Evolutionary conservation across 2,888 invertebrate species (phyloP), one percentile per base, ranked within the genome.

Genomic region (Rhingia campestris): DNA sequence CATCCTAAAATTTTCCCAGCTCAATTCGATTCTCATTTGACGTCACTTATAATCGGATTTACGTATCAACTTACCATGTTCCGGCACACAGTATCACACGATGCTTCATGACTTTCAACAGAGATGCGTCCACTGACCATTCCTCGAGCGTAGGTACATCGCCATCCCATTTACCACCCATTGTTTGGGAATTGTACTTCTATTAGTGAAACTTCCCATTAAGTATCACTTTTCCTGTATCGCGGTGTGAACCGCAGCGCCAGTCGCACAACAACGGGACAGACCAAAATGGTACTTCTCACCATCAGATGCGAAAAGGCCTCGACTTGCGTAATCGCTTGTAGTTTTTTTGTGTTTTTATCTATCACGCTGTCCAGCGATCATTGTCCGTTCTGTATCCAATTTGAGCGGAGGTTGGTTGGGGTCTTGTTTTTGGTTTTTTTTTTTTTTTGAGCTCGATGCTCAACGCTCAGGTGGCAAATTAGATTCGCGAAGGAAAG

Each of bases 401-500:
- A 43, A 61, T 39, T 67, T 14, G 54, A 54, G 32, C 7, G 33
- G 39, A 4, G 51, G 32, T 47, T 41, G 32, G n/a, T 37, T 63
- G 43, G n/a, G 61, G 39, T 22, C 22, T 22, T 22, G 22, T 22
- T 22, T 22, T 22, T 22, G 1, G 22, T 22, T 22, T 22, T 22
- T 22, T 22, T 22, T 22, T 22, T 22, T 22, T 22, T 22, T 22
- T 2, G 22, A 22, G 22, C 22, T 22, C 22, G 22, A 22, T 22
- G 22, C 22, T 22, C 22, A 22, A 22, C 35, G n/a, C 56, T 84
- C 74, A 84, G 73, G 79, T 84, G 73, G 79, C 58, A 69, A 74
- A 74, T 82, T 63, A 47, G 61, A 56, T 69, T 63, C 51, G 45
- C 69, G 64, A 59, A 74, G 43, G 80, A 84, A 84, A 84, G 80